phyloP scores from a whole-genome alignment of 2,797 vertebrate species.

The Cyprinodon diabolis region DNA sequence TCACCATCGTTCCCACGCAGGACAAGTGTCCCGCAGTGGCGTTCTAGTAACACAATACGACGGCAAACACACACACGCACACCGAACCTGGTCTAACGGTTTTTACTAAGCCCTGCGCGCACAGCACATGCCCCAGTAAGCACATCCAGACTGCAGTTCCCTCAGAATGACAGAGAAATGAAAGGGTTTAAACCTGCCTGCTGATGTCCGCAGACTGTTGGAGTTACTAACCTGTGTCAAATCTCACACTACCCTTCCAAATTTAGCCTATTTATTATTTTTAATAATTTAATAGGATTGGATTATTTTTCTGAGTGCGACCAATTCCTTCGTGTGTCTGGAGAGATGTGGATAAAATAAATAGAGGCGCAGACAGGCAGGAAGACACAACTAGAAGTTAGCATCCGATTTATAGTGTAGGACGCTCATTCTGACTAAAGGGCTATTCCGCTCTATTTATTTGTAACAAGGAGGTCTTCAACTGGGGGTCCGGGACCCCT shows the following conservation, averaged over 20 bases:
- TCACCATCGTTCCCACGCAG: constrained; percentile 51
- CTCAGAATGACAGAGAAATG: constrained; percentile 33
- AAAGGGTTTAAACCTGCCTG: constrained; percentile 16
- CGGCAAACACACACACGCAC: constrained; percentile 15
- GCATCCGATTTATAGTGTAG: neutral
- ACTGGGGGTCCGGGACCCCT: too few relatives aligned
- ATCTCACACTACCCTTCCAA: neutral
- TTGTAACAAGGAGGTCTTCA: too few relatives aligned
- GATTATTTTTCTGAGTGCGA: constrained; percentile 62
- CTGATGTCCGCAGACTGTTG: constrained; percentile 21
- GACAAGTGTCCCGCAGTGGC: constrained; percentile 49
- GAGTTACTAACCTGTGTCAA: neutral
- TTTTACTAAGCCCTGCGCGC: constrained; percentile 47
- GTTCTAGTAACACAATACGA: constrained; percentile 20
- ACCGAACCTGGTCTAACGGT: constrained; percentile 57
- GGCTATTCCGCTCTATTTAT: neutral
- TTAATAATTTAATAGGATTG: too few relatives aligned
- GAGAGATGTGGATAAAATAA: constrained; percentile 56
- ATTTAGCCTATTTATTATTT: neutral
- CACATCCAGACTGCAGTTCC: constrained; percentile 57
- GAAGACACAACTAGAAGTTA: neutral
- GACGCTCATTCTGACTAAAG: neutral
- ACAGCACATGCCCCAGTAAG: constrained; percentile 72
- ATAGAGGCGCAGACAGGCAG: constrained; percentile 58
- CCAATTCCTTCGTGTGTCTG: constrained; percentile 73